Conservation (phyloP, 2,113 vertebrate species). For the Cryptomyrus ogoouensis region DNA sequence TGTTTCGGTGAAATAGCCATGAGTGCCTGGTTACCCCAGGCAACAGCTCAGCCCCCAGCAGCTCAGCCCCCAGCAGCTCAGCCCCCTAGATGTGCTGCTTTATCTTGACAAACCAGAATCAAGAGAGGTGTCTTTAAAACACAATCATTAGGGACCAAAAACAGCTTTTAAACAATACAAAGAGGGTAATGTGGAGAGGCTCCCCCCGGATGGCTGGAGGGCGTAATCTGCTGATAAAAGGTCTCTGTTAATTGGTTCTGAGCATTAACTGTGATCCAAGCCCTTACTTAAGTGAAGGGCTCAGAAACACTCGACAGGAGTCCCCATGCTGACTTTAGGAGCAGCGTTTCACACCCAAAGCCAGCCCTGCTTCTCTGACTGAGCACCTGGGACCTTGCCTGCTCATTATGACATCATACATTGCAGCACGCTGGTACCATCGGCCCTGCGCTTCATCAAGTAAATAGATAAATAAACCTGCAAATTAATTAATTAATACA, state of each 20-base stretch:
- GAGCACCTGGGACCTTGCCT: background rate
- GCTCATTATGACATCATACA: background rate
- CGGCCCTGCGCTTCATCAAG: background rate
- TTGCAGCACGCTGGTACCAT: background rate
- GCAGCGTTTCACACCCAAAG: background rate
- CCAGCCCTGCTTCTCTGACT: background rate
- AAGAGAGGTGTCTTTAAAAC: conserved; percentile 8
- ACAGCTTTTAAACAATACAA: background rate
- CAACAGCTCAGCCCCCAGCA: background rate
- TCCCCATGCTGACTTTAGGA: background rate
- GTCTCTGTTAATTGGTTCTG: conserved; percentile 25
- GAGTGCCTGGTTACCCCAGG: background rate
- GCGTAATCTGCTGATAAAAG: conserved; percentile 23
- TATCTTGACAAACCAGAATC: conserved; percentile 12
- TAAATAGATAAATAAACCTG: background rate
- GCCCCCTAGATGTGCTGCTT: background rate
- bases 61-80: background rate
- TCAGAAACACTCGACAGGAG: background rate
- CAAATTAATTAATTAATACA: background rate
- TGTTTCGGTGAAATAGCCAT: background rate
- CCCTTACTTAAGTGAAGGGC: background rate
- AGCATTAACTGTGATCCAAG: conserved; percentile 1
- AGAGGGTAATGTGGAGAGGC: conserved; percentile 5
- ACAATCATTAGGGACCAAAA: conserved; percentile 8
- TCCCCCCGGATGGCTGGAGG: conserved; percentile 25